Evolutionary conservation across 1,140 invertebrate species (phyloP), one percentile per base, ranked within the genome.

Genomic region (Drosophila carrolli): DNA sequence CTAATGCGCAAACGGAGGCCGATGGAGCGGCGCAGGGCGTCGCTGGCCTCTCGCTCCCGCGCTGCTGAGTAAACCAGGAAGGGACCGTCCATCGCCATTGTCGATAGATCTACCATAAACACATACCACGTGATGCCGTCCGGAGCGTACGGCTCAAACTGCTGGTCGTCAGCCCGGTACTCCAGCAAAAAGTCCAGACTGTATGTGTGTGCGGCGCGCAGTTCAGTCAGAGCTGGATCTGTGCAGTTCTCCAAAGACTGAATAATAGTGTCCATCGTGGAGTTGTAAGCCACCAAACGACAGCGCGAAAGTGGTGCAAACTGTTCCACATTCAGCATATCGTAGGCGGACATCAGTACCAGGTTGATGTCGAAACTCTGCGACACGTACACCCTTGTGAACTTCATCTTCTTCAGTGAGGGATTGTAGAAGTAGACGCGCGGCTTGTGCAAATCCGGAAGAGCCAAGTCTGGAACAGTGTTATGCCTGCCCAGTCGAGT

Each of bases 241-340:
- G 95, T 95, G 47, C 93, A 91, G 5, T 90, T 94, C 62, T 96
- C 95, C 79, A 96, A 96, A 47, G 95, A 96, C 61, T 94, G 94
- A 72, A 96, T 94, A n/a, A 97, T 95, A 4, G 94, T 93, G 62
- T 96, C 95, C 65, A 94, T 93, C 16, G 93, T 92, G 35, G 94
- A 93, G 85, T 97, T 95, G 82, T 96, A 97, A 60, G 93, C 95
- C 2, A 97, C 96, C 16, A 97, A 92, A 3, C 96, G 95, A 81
- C 96, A 96, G 61, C 95, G 95, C 38, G 95, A 94, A 1, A 95
- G 57, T 10, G 94, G 93, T 5, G 95, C 94, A 62, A 94, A 75
- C 10, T 92, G 93, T 35, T 95, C 93, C 29, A 97, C 90, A 56
- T 94, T 93, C 41, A 96, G 94, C 76, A 93, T 92, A 81, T 94